phyloP scores from a whole-genome alignment of 1,140 invertebrate genomes.

The Monomorium pharaonis region DNA sequence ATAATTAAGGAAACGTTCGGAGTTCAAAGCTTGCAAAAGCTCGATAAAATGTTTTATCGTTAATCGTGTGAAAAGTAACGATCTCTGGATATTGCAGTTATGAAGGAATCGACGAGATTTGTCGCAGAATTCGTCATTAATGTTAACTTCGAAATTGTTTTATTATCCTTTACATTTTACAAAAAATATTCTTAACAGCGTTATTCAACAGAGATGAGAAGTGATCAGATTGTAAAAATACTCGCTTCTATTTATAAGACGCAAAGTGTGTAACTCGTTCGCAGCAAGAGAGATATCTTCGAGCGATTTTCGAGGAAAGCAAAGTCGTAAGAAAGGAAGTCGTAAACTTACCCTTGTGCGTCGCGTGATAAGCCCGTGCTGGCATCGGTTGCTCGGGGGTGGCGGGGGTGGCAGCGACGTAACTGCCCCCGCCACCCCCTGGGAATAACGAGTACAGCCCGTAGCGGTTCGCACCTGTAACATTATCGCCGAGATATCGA shows the following conservation, averaged over 20 bases:
- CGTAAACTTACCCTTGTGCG: constrained; percentile 85
- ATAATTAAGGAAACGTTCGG: not conserved
- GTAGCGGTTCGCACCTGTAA: constrained; percentile 86
- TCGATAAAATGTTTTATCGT: not conserved
- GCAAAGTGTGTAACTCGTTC: not conserved
- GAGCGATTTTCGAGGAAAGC: constrained; percentile 6
- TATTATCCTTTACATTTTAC: not conserved
- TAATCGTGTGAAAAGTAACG: not conserved
- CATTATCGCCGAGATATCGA: constrained; percentile 64
- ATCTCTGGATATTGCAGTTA: not conserved
- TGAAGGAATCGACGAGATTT: not conserved
- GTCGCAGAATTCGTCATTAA: not conserved
- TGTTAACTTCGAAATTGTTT: not conserved
- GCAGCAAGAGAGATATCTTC: not conserved
- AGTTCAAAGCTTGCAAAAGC: no score
- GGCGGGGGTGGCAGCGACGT: constrained; percentile 83
- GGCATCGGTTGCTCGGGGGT: constrained; percentile 83
- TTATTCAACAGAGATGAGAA: not conserved
- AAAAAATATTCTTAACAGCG: not conserved
- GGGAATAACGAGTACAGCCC: constrained; percentile 87
- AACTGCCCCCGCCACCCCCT: constrained; percentile 82
- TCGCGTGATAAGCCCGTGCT: constrained; percentile 85
- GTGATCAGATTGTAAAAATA: not conserved
- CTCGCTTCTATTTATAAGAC: not conserved
- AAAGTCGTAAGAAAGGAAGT: constrained; percentile 40